Evolutionary conservation across 2,797 vertebrate genomes (phyloP).

Genomic region (Acipenser ruthenus): DNA sequence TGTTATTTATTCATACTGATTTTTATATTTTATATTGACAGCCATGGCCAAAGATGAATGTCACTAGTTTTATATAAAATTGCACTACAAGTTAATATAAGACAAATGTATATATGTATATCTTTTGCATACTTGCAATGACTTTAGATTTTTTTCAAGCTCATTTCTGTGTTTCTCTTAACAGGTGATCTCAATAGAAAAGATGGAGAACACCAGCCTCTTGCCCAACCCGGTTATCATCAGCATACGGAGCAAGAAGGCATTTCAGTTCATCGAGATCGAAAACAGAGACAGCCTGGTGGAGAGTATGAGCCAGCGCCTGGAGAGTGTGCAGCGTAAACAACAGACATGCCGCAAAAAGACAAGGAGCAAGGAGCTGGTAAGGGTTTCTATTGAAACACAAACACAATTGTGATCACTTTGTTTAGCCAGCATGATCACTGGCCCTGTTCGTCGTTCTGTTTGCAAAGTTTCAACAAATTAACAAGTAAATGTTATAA

Average conservation of each 20-base stretch:
- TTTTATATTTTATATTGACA: too few species aligned
- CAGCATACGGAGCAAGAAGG: constrained; percentile 78
- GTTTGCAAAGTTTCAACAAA: too few species aligned
- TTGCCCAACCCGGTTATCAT: constrained; percentile 86
- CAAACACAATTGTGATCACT: background rate
- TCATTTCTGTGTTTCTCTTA: background rate
- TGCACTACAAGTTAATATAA: too few species aligned
- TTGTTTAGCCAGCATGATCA: background rate
- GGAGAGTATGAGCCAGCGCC: constrained; percentile 60
- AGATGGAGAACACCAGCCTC: constrained; percentile 79
- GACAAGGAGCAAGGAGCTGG: constrained; percentile 41
- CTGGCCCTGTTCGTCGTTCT: too few species aligned
- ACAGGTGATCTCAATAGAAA: constrained; percentile 86
- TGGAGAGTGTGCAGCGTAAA: constrained; percentile 59
- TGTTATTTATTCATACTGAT: too few species aligned
- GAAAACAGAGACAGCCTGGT: constrained; percentile 72
- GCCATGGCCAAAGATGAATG: too few species aligned
- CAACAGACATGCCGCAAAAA: constrained; percentile 37
- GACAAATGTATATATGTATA: too few species aligned
- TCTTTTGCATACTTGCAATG: background rate
- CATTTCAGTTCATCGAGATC: constrained; percentile 93
- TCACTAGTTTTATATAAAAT: too few species aligned
- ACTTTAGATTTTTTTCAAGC: background rate
- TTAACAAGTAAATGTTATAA: too few species aligned
- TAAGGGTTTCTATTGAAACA: constrained; percentile 19